These are phyloP conservation scores for Aphrophora alni DNA, from an alignment of 2,888 invertebrate species.

Conservation along the genomic window DNA sequence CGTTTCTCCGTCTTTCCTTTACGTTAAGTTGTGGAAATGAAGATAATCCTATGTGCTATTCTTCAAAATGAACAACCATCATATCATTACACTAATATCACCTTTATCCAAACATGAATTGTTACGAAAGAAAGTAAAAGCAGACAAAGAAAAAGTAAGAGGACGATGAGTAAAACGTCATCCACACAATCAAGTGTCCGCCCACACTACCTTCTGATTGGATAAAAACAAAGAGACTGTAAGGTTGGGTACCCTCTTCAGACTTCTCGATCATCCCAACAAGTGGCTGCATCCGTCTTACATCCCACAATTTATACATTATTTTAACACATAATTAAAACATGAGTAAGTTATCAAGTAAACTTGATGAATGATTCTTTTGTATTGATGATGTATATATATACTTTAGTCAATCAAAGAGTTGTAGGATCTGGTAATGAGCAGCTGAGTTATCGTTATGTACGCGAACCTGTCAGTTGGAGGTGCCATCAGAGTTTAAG, in stretches of 20 bases:
- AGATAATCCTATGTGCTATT: too few species aligned
- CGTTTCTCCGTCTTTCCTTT: too few species aligned
- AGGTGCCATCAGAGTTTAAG: too few species aligned
- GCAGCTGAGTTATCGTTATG: too few species aligned
- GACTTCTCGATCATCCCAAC: neutral
- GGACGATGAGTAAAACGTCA: neutral
- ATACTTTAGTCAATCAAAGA: neutral
- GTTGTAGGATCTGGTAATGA: neutral
- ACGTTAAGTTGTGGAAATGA: too few species aligned
- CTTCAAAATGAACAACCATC: too few species aligned
- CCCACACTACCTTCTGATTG: neutral
- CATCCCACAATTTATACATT: neutral
- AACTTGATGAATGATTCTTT: neutral
- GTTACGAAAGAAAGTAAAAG: constrained; percentile 2
- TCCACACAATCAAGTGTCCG: neutral
- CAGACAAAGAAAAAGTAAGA: neutral
- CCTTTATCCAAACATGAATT: neutral
- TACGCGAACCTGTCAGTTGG: too few species aligned
- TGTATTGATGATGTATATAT: neutral
- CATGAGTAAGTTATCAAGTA: neutral
- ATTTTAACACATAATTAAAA: neutral
- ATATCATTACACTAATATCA: too few species aligned
- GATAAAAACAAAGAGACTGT: neutral
- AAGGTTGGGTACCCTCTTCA: constrained; percentile 9
- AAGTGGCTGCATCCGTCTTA: neutral